Evolutionary conservation across 2,113 vertebrate species (phyloP), one percentile per base, ranked within the genome.

Genomic region (Nyctereutes procyonoides): DNA sequence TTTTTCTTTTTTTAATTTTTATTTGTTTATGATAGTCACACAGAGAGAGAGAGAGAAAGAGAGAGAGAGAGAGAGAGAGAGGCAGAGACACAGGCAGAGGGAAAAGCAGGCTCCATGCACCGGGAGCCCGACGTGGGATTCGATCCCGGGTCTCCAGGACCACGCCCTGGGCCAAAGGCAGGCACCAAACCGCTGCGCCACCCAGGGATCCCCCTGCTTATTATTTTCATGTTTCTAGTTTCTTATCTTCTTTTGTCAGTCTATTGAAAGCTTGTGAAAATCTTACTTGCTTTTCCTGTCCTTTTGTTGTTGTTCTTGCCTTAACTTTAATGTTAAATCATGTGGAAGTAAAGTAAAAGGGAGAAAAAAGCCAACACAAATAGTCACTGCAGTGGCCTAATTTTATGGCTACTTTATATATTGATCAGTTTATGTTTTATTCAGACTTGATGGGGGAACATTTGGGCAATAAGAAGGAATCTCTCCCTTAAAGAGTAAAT

Each of bases 231-330:
- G 95, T 95, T 98, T 98, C 62, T 4, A 0, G 22, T 85, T 98
- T 98, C 97, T 86, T 96, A 86, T 97, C 85, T 98, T 88, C 95
- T 98, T 98, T 98, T 95, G 98, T 98, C 97, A 98, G 79, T 94
- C 94, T 98, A 74, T 69, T 97, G 96, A 98, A 98, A 98, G 96
- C 96, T 98, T 98, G 97, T 99, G 98, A 98, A 98, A 98, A 74
- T 53, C 63, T 96, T 98, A 97, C 98, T 98, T 98, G 98, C 97
- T 96, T 98, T 98, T 93, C 88, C 55, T 97, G 87, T 97, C 96
- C 97, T 97, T 95, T 96, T 93, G 53, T 76, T 97, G 91, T 74
- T 97, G 81, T 91, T 98, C 95, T 97, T 97, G 71, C 86, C 88
- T 98, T 97, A 97, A 98, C 35, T 98, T 98, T 95, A 97, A 89